phyloP scores from a whole-genome alignment of 1,140 invertebrate genomes.

The Tetramorium parvispinum region DNA sequence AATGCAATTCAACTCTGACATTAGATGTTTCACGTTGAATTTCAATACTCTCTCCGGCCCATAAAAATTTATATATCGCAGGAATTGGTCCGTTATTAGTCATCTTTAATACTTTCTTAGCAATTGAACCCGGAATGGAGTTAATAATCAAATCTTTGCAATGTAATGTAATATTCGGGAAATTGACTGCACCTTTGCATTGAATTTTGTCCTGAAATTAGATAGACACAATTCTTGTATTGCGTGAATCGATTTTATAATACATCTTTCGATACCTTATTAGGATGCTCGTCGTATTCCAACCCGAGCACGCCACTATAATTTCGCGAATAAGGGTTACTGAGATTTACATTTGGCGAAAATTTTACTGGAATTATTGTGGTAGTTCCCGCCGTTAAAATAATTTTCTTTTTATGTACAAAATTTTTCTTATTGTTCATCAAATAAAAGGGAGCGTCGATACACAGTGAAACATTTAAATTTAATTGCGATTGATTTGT shows the following conservation, averaged over 20 bases:
- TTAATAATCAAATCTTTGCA: constrained; percentile 80
- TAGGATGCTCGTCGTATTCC: constrained; percentile 75
- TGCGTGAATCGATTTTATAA: background rate
- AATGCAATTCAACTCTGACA: background rate
- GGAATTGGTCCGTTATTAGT: constrained; percentile 84
- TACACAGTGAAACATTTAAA: constrained; percentile 66
- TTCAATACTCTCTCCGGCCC: constrained; percentile 78
- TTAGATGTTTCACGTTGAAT: constrained; percentile 52
- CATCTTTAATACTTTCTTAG: constrained; percentile 78
- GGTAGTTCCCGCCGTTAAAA: constrained; percentile 49
- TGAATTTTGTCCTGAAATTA: constrained; percentile 82
- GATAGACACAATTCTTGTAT: background rate
- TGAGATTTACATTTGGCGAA: constrained; percentile 49
- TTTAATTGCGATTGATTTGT: constrained; percentile 74
- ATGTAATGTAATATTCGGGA: constrained; percentile 81
- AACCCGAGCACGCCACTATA: constrained; percentile 67
- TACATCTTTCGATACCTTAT: constrained; percentile 57
- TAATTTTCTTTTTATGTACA: constrained; percentile 58
- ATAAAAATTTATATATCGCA: constrained; percentile 81
- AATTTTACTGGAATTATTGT: constrained; percentile 67
- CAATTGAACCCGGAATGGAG: constrained; percentile 77
- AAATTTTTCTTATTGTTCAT: constrained; percentile 44
- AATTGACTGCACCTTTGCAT: constrained; percentile 84
- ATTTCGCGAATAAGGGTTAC: constrained; percentile 57
- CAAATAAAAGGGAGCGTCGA: constrained; percentile 74